Conservation (phyloP, 2,113 vertebrate genomes). For the Coptodon rendalli region DNA sequence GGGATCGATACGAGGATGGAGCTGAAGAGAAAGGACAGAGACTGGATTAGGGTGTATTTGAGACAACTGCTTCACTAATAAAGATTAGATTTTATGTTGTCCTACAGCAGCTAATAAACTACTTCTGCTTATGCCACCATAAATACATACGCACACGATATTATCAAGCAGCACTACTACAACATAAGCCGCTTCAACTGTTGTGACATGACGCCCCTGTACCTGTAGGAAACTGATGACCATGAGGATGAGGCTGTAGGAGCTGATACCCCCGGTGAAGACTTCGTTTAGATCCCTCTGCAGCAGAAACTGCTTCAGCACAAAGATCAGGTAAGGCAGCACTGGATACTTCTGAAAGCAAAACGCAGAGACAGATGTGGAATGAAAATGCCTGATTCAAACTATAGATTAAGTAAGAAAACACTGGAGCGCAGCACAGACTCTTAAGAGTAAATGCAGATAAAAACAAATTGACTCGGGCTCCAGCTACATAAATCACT, state of each 20-base stretch:
- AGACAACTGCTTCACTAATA: neutral
- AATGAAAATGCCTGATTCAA: neutral
- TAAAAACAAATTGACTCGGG: neutral
- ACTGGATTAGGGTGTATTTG: neutral
- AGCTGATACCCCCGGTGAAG: slow-evolving; percentile 81
- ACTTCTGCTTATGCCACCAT: neutral
- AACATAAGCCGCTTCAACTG: neutral
- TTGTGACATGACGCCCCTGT: neutral
- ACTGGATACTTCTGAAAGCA: slow-evolving; percentile 71
- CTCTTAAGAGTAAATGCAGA: neutral
- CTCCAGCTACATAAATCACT: neutral
- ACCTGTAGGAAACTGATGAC: slow-evolving; percentile 83
- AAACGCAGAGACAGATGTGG: neutral
- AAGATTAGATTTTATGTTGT: neutral
- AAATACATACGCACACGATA: neutral
- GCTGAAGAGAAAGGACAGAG: slow-evolving; percentile 61
- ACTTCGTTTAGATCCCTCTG: slow-evolving; percentile 82
- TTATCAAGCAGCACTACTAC: neutral
- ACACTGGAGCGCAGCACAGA: neutral
- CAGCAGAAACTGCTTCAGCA: slow-evolving; percentile 81
- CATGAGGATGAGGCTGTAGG: slow-evolving; percentile 81
- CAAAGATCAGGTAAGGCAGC: slow-evolving; percentile 82
- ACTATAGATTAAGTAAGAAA: neutral
- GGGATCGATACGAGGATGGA: slow-evolving; percentile 93
- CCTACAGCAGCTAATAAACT: neutral